These are phyloP conservation scores for Sarcophaga peregrina DNA, from an alignment of 1,140 invertebrate species.

Conservation along the genomic window DNA sequence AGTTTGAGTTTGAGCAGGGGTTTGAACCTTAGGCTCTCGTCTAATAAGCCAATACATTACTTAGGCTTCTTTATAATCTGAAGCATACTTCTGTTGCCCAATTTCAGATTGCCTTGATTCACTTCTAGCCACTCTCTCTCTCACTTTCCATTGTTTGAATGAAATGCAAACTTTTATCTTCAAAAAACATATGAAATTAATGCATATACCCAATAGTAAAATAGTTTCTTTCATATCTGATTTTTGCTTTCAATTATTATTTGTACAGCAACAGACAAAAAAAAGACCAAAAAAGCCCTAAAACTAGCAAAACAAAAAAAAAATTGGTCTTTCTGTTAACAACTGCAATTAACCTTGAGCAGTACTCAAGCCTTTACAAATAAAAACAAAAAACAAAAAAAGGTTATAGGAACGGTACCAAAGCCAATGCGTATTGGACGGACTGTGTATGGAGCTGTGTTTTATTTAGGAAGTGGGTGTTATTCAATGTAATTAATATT, in stretches of 20 bases:
- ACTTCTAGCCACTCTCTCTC: too few relatives aligned
- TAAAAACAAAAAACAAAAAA: neutral
- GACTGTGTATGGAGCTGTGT: neutral
- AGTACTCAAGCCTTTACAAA: neutral
- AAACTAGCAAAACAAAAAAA: neutral
- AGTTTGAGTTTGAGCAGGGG: too few relatives aligned
- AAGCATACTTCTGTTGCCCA: too few relatives aligned
- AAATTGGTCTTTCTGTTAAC: neutral
- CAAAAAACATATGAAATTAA: too few relatives aligned
- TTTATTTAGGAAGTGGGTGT: conserved; percentile 13
- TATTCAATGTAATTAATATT: conserved; percentile 30
- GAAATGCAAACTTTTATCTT: too few relatives aligned
- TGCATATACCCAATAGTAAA: too few relatives aligned
- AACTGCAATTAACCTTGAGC: conserved; percentile 9
- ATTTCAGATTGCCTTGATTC: too few relatives aligned
- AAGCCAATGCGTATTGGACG: neutral
- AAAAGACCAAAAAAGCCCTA: neutral
- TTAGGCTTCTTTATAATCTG: too few relatives aligned
- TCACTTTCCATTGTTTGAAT: neutral
- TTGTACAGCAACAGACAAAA: neutral
- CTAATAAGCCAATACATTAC: too few relatives aligned
- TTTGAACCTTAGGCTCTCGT: too few relatives aligned
- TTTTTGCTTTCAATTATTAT: neutral
- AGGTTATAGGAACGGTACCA: neutral
- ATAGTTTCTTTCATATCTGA: neutral